Evolutionary conservation across 2,113 vertebrate species (phyloP), one percentile per base, ranked within the genome.

Genomic region (Arvicanthis niloticus): DNA sequence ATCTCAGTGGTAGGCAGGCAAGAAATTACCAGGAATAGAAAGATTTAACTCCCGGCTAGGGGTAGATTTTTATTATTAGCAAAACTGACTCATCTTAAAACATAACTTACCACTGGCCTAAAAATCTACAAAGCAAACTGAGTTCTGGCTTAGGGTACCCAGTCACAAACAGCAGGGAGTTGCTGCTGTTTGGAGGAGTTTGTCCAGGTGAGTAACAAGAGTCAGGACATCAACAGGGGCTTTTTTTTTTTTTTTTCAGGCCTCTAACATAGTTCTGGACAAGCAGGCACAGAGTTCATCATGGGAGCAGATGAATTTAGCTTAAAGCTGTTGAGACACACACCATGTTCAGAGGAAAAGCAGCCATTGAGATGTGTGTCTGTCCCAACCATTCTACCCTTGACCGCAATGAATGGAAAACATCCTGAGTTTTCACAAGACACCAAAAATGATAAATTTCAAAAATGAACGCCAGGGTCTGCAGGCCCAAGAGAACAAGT

Each of bases 391-490:
- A 34, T 24, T 37, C 31, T 68, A 84, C 78, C 89, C 68, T 45
- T 75, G 22, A 53, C 40, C 51, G 91, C 58, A 89, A 8, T 85
- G 12, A 75, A 45, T 24, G 24, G 17, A 21, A 48, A 53, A 93
- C 53, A 82, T 26, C 65, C 67, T 91, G 70, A 93, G 87, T 17
- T 88, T 95, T 92, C 56, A 91, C 65, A 97, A 92, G 76, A 91
- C 3, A 73, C 37, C 16, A 24, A 75, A 4, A 65, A 51, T 81
- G 85, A 75, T 40, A 87, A 62, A 93, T 45, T 62, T 45, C 77
- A 77, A 45, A 96, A 86, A 26, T 48, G 75, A 56, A 45, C 15
- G 37, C 70, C 65, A 75, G 37, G 22, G 22, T 77, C 31, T 45
- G 92, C 34, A 77, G 40, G 58, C 42, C 19, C 75, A 5, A 81